phyloP scores from a whole-genome alignment of 2,888 invertebrate species.

The Lasioglossum pauxillum region DNA sequence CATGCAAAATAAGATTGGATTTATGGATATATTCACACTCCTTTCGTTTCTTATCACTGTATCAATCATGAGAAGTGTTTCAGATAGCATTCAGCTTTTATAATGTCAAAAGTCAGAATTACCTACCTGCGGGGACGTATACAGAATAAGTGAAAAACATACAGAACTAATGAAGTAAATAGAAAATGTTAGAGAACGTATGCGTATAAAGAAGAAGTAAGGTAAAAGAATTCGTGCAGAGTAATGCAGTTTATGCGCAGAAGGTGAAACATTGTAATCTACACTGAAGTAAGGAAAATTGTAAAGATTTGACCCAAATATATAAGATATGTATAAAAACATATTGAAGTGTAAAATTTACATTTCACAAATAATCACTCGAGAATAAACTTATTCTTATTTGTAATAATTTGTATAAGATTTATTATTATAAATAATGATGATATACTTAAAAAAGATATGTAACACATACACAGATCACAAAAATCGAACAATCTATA shows the following conservation, averaged over 20 bases:
- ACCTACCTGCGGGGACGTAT: not conserved
- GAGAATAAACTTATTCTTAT: not conserved
- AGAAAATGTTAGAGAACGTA: not conserved
- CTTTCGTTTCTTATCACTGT: not conserved
- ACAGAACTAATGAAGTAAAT: not conserved
- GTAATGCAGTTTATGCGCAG: not conserved
- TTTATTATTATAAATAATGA: not conserved
- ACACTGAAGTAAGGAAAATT: not conserved
- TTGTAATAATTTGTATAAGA: not conserved
- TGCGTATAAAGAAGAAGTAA: not conserved
- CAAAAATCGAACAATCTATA: not conserved
- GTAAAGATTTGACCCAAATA: not conserved
- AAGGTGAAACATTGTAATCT: not conserved
- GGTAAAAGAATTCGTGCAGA: not conserved
- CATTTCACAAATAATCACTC: not conserved
- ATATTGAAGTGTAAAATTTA: not conserved
- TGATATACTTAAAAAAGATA: not conserved
- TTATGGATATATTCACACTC: slow-evolving; percentile 14
- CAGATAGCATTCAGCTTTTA: slow-evolving; percentile 4
- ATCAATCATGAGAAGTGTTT: not conserved
- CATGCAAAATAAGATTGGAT: slow-evolving; percentile 11
- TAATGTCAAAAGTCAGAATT: not conserved
- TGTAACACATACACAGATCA: not conserved
- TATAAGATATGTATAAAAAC: not conserved
- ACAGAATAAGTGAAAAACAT: not conserved